A percentile compares a stretch with the other conserved stretches of the same genome.
Evolutionary conservation across 1,140 invertebrate species (phyloP).

Genomic region (Atta colombica): DNA sequence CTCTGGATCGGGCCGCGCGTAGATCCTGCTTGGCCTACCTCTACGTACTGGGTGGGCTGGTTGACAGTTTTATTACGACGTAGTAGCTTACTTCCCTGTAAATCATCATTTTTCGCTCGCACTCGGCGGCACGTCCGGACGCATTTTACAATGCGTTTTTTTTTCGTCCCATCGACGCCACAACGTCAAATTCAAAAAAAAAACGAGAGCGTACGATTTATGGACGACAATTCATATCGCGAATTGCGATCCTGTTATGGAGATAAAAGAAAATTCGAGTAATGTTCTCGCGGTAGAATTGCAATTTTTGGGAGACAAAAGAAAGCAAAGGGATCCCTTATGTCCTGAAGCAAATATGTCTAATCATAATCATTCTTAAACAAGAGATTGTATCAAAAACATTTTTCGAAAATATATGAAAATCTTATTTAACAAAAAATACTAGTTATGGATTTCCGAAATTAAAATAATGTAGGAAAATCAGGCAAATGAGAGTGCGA

Average conservation of each 20-base stretch:
- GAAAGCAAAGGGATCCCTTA: no score
- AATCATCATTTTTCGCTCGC: constrained; percentile 50
- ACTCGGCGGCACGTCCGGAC: constrained; percentile 24
- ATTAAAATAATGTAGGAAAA: no score
- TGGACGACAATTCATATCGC: constrained; percentile 5
- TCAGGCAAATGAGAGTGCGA: no score
- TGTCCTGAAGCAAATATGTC: not conserved
- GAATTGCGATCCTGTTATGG: constrained; percentile 15
- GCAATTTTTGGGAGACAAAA: not conserved
- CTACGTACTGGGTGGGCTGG: constrained; percentile 44
- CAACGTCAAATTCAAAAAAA: constrained; percentile 33
- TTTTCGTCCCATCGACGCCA: constrained; percentile 19
- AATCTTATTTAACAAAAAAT: not conserved
- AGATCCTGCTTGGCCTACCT: constrained; percentile 4
- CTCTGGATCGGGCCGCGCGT: not conserved
- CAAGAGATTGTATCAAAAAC: not conserved
- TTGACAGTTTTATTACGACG: constrained; percentile 63
- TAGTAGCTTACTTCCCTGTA: constrained; percentile 57
- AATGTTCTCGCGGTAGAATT: not conserved
- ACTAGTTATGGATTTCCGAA: no score
- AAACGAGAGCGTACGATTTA: constrained; percentile 27
- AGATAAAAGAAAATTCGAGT: constrained; percentile 18
- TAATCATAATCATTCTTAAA: not conserved
- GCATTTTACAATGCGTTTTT: constrained; percentile 21
- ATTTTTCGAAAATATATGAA: not conserved